Evolutionary conservation across 2,797 vertebrate genomes (phyloP).

Genomic region (Pantherophis vulpinus): DNA sequence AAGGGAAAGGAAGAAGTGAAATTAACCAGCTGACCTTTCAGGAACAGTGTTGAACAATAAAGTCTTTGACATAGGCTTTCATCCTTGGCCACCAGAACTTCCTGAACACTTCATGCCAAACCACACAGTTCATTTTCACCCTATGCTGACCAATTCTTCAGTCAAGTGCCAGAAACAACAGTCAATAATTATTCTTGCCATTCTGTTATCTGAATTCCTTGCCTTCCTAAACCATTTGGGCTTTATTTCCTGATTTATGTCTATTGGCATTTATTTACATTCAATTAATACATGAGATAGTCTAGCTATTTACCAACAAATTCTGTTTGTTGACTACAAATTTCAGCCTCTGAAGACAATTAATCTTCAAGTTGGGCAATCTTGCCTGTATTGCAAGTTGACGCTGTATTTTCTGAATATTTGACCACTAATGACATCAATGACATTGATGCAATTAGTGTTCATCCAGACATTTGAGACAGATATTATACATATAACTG

Average conservation of each 20-base stretch:
- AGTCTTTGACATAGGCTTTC: neutral
- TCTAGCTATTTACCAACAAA: neutral
- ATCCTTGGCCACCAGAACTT: neutral
- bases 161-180: neutral
- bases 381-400: neutral
- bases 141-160: neutral
- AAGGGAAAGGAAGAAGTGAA: neutral
- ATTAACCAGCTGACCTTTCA: neutral
- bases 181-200: neutral
- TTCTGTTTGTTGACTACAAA: neutral
- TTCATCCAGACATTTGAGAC: neutral
- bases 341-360: neutral
- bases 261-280: neutral
- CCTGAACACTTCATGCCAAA: neutral
- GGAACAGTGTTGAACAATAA: neutral
- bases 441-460: neutral
- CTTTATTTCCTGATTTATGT: neutral
- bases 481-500: neutral
- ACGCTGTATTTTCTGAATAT: neutral
- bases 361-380: neutral
- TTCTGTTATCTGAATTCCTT: neutral
- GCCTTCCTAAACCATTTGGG: neutral
- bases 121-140: neutral
- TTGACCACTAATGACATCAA: neutral
- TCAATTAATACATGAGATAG: neutral